Conservation (phyloP, 2,113 vertebrate species). For the Esox niger region DNA sequence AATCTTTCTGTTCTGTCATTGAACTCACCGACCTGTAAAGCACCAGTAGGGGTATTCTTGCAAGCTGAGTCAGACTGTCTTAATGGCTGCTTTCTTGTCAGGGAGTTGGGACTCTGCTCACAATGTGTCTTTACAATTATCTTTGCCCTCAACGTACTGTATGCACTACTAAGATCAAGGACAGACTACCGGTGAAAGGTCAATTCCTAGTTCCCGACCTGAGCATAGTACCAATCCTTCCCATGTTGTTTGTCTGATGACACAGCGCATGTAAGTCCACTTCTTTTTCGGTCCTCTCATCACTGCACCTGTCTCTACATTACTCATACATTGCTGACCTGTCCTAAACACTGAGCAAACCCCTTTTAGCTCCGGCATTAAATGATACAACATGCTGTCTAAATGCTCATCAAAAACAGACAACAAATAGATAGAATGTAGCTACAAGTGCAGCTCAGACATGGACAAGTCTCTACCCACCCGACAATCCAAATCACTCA, state of each 20-base stretch:
- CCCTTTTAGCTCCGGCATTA: not conserved
- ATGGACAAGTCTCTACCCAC: not conserved
- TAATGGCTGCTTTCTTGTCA: slow-evolving; percentile 10
- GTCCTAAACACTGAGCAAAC: slow-evolving; percentile 1
- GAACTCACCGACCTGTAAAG: not conserved
- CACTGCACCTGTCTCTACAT: not conserved
- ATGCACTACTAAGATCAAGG: slow-evolving; percentile 21
- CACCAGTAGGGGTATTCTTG: not conserved
- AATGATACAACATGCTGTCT: not conserved
- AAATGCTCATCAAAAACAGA: slow-evolving; percentile 6
- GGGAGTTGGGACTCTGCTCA: slow-evolving; percentile 12
- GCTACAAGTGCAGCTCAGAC: too few species aligned
- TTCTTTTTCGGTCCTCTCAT: not conserved
- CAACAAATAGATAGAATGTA: not conserved
- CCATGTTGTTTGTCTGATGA: not conserved
- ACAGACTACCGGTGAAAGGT: slow-evolving; percentile 3
- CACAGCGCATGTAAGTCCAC: not conserved
- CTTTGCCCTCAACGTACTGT: slow-evolving; percentile 5
- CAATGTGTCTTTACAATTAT: slow-evolving; percentile 19
- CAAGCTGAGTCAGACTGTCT: not conserved
- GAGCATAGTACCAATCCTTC: not conserved
- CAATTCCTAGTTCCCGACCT: not conserved
- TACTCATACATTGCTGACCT: not conserved
- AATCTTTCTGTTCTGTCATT: slow-evolving; percentile 1
- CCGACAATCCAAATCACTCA: not conserved